Percentiles rank a stretch among this genome's conserved stretches.
These are phyloP conservation scores for Nemopilema nomurai DNA, from an alignment of 30 jellyfish, hydroid and myxozoan genomes.

Conservation along the genomic window DNA sequence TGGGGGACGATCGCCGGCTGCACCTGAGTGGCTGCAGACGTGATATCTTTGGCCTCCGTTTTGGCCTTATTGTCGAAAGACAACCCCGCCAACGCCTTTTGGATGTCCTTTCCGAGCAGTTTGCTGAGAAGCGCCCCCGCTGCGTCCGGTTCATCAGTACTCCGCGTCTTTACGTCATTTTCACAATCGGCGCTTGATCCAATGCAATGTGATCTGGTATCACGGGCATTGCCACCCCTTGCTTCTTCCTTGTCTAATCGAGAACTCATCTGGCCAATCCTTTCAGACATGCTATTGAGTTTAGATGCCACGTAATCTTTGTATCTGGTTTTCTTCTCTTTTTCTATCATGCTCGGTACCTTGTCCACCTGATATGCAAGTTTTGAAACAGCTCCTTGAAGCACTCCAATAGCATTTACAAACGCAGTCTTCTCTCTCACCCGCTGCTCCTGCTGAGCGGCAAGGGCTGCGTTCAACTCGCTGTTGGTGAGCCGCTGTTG, in stretches of 20 bases:
- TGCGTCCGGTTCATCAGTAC: neutral
- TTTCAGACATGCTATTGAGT: slow-evolving; percentile 35
- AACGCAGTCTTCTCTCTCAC: slow-evolving; percentile 41
- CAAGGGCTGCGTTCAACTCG: slow-evolving; percentile 43
- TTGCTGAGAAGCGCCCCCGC: slow-evolving; percentile 49
- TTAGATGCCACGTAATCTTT: slow-evolving; percentile 25
- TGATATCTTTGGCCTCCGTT: slow-evolving; percentile 18
- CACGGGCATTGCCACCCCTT: too few species aligned
- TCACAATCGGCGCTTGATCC: neutral
- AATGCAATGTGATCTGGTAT: slow-evolving; percentile 32
- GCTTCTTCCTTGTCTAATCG: slow-evolving; percentile 2
- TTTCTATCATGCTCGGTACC: slow-evolving; percentile 29
- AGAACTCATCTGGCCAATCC: slow-evolving; percentile 21
- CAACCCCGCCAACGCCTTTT: slow-evolving; percentile 33
- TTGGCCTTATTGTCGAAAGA: neutral
- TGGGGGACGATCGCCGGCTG: neutral
- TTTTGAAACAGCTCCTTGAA: slow-evolving; percentile 50
- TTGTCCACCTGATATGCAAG: slow-evolving; percentile 28
- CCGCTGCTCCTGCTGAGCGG: slow-evolving; percentile 53
- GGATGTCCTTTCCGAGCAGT: slow-evolving; percentile 46
- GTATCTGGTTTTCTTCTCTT: slow-evolving; percentile 21
- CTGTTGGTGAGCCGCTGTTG: slow-evolving; percentile 43
- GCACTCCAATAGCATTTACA: slow-evolving; percentile 37
- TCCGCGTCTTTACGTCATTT: neutral
- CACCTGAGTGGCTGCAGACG: neutral